A percentile compares a stretch with the other conserved stretches of the same genome.
phyloP scores from a whole-genome alignment of 2,888 invertebrate genomes.

The Drosophila dives region DNA sequence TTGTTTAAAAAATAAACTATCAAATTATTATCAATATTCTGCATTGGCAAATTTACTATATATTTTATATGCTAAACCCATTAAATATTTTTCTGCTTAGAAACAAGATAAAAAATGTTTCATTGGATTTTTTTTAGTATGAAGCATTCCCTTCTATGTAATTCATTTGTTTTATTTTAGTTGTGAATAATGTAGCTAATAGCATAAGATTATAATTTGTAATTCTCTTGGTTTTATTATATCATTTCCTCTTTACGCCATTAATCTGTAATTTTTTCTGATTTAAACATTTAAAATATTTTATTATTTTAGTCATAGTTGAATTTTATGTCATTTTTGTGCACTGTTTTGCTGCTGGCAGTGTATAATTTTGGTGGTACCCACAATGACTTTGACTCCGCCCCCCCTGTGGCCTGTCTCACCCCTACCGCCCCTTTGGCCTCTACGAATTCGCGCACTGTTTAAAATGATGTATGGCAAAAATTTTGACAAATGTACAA shows the following conservation, averaged over 20 bases:
- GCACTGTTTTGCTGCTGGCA: slow-evolving; percentile 33
- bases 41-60: too few relatives aligned
- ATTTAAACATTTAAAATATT: neutral
- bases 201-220: neutral
- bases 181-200: too few relatives aligned
- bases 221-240: neutral
- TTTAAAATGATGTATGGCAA: slow-evolving; percentile 82
- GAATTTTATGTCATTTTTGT: neutral
- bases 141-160: neutral
- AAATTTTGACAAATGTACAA: slow-evolving; percentile 82
- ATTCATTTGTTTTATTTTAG: neutral
- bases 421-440: slow-evolving; percentile 4
- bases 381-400: slow-evolving; percentile 13
- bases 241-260: neutral
- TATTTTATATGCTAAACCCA: too few relatives aligned
- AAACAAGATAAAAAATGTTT: too few relatives aligned
- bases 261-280: neutral
- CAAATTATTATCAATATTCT: too few relatives aligned
- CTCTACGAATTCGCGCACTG: slow-evolving; percentile 56
- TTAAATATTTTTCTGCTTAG: too few relatives aligned
- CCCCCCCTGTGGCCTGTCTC: neutral
- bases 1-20: too few relatives aligned
- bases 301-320: neutral
- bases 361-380: slow-evolving; percentile 44
- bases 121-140: too few relatives aligned